Evolutionary conservation across 1,140 invertebrate species (phyloP).

Genomic region (Ladona fulva): DNA sequence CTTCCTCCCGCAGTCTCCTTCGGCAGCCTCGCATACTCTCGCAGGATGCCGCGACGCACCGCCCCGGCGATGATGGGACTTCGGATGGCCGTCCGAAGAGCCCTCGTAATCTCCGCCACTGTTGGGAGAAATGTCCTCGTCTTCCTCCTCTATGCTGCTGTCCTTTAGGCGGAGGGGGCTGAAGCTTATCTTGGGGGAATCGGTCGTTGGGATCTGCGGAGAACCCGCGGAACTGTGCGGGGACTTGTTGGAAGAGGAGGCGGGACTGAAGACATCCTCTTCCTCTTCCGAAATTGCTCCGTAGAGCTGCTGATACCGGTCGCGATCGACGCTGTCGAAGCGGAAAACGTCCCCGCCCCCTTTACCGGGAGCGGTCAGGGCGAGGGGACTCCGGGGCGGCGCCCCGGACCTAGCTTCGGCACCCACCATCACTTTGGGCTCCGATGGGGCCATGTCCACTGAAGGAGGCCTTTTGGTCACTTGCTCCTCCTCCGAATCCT

Average conservation of each 20-base stretch:
- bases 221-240: constrained; percentile 37
- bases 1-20: constrained; percentile 31
- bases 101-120: constrained; percentile 20
- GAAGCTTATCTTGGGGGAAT: constrained; percentile 47
- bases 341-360: constrained; percentile 38
- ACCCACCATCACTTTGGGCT: constrained; percentile 1
- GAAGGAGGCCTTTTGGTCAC: constrained; percentile 18
- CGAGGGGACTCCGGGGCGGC: neutral
- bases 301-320: constrained; percentile 31
- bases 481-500: constrained; percentile 24
- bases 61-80: constrained; percentile 35
- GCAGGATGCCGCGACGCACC: constrained; percentile 23
- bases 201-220: constrained; percentile 29
- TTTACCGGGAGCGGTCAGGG: constrained; percentile 18
- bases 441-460: constrained; percentile 13
- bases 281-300: constrained; percentile 35
- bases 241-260: constrained; percentile 41
- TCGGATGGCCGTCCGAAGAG: neutral
- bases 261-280: constrained; percentile 47
- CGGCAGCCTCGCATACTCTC: constrained; percentile 28
- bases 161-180: constrained; percentile 48
- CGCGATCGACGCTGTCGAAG: constrained; percentile 40
- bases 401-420: constrained; percentile 12
- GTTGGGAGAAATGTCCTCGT: constrained; percentile 32
- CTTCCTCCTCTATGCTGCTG: constrained; percentile 38